Evolutionary conservation across 1,140 invertebrate genomes (phyloP).

Genomic region (Mercenaria mercenaria): DNA sequence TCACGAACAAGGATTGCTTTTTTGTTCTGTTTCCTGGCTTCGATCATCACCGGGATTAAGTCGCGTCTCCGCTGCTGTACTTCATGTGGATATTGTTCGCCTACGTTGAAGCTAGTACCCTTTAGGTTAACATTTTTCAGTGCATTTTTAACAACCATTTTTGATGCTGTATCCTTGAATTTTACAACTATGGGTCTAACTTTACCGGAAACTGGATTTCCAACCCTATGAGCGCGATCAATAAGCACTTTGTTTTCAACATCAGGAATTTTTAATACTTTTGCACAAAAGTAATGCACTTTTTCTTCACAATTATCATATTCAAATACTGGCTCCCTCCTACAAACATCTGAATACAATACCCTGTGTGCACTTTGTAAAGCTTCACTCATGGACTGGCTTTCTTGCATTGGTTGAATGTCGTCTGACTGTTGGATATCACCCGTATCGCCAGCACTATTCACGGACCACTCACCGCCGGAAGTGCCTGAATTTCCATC

Average conservation of each 20-base stretch:
- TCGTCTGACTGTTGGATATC: neutral
- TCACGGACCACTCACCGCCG: no score
- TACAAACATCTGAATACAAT: neutral
- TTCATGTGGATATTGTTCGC: conserved; percentile 25
- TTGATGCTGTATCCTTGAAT: neutral
- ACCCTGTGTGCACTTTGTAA: neutral
- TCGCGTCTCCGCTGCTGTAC: neutral
- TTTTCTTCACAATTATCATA: conserved; percentile 27
- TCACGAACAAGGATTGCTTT: neutral
- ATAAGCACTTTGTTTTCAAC: neutral
- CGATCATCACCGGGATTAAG: neutral
- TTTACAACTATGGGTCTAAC: neutral
- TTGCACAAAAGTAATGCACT: neutral
- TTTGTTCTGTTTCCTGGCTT: neutral
- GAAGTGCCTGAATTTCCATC: neutral
- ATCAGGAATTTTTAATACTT: neutral
- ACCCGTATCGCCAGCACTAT: no score
- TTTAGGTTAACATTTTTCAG: neutral
- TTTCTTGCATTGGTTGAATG: no score
- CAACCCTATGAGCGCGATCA: conserved; percentile 1
- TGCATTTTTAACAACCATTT: conserved; percentile 6
- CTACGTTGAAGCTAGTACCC: neutral
- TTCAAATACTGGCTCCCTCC: neutral
- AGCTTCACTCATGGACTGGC: neutral
- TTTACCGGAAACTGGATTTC: neutral